Evolutionary conservation across 2,888 invertebrate species (phyloP).

Genomic region (Vandiemenella viatica): DNA sequence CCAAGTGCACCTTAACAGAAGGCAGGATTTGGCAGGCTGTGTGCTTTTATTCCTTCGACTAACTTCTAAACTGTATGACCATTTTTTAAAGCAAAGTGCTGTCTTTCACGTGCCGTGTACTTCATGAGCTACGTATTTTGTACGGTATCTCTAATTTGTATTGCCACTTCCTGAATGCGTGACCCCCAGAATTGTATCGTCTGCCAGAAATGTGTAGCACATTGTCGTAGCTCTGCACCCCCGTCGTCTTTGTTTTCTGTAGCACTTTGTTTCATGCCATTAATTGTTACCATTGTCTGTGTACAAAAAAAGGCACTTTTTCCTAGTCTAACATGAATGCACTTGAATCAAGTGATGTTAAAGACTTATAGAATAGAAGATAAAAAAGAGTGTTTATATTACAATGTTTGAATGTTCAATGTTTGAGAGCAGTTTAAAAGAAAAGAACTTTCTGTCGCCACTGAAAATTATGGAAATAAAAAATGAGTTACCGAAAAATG

Average conservation of each 20-base stretch:
- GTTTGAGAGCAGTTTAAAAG: not conserved
- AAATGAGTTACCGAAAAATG: conserved; percentile 9
- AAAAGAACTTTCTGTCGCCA: not conserved
- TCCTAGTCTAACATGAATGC: conserved; percentile 8
- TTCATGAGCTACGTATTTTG: not conserved
- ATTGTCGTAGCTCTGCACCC: not conserved
- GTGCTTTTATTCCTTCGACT: not conserved
- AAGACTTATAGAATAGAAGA: not conserved
- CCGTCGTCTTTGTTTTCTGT: not conserved
- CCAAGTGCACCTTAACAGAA: too few species aligned
- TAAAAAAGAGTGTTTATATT: conserved; percentile 1
- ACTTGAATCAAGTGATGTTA: conserved; percentile 6
- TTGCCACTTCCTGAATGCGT: not conserved
- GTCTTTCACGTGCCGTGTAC: not conserved
- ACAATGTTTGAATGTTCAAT: not conserved
- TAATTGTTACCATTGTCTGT: conserved; percentile 9
- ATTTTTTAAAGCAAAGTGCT: not conserved
- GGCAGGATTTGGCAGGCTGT: not conserved
- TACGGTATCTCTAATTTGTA: not conserved
- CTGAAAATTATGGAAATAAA: not conserved
- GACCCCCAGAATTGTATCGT: not conserved
- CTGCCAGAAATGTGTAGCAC: not conserved
- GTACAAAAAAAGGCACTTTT: conserved; percentile 5
- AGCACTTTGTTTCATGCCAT: not conserved
- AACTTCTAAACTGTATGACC: not conserved